These are phyloP conservation scores for Ichneumoninae sp. DNA, from an alignment of 2,888 invertebrate genomes.

Conservation along the genomic window DNA sequence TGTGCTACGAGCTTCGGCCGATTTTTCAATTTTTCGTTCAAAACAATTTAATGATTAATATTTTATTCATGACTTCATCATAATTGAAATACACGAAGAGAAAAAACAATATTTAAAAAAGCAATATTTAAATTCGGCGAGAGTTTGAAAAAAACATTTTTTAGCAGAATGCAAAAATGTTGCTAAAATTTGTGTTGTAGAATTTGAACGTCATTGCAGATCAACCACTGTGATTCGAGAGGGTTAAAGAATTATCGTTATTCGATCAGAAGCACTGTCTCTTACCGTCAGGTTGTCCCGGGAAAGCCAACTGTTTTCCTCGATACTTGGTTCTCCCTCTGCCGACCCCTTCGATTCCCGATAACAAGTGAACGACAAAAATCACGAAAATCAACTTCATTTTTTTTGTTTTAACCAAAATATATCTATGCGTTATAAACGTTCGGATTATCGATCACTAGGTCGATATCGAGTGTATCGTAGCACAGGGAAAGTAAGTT, in stretches of 20 bases:
- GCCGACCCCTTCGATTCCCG: conserved; percentile 68
- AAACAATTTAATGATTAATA: not conserved
- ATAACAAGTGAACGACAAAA: conserved; percentile 68
- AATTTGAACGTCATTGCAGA: not conserved
- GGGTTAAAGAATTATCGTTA: not conserved
- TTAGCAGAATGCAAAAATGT: no score
- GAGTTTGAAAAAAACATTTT: not conserved
- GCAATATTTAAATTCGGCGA: not conserved
- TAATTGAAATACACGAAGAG: not conserved
- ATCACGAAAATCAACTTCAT: conserved; percentile 71
- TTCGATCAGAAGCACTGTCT: not conserved
- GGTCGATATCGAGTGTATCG: not conserved
- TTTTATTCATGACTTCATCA: not conserved
- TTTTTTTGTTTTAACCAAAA: not conserved
- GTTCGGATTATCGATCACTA: not conserved
- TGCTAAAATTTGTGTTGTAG: not conserved
- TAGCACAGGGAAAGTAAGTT: conserved; percentile 23
- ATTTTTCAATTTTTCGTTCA: not conserved
- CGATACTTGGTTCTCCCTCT: conserved; percentile 66
- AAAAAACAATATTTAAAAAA: not conserved
- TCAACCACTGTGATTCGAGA: conserved; percentile 54
- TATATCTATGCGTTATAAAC: not conserved
- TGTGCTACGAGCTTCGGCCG: no score
- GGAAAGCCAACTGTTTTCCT: conserved; percentile 72
- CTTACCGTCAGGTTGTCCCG: conserved; percentile 77